These are phyloP conservation scores for Cuniculus paca DNA, from an alignment of 2,797 vertebrate genomes.

Conservation along the genomic window DNA sequence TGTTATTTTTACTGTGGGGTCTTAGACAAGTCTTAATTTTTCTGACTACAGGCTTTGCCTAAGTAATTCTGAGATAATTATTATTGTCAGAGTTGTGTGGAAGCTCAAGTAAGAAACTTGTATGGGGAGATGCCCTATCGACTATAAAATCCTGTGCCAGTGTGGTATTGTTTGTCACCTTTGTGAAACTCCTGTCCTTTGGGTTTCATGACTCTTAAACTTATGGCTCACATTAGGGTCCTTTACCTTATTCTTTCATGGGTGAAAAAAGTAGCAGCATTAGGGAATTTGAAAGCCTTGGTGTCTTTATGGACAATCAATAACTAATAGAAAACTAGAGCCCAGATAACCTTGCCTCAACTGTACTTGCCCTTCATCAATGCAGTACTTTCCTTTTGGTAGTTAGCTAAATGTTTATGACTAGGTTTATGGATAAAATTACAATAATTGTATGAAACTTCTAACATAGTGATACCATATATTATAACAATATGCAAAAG, in stretches of 20 bases:
- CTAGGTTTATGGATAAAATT: background rate
- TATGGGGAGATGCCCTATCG: background rate
- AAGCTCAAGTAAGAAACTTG: slow-evolving; percentile 3
- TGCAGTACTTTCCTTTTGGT: background rate
- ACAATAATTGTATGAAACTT: background rate
- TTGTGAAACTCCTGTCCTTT: background rate
- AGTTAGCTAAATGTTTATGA: slow-evolving; percentile 10
- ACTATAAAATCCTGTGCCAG: background rate
- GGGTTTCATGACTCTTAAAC: background rate
- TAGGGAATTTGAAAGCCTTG: background rate
- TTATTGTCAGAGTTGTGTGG: background rate
- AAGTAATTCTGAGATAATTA: background rate
- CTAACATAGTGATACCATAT: background rate
- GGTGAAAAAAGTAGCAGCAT: background rate
- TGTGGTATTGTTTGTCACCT: background rate
- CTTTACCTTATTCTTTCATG: background rate
- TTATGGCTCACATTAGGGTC: background rate
- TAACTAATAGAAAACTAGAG: background rate
- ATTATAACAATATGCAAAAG: background rate
- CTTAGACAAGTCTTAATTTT: background rate
- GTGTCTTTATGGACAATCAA: background rate
- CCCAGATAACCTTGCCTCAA: background rate
- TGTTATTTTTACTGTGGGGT: background rate
- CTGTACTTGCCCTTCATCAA: background rate
- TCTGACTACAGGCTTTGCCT: background rate